A percentile compares a stretch with the other conserved stretches of the same genome.
These are phyloP conservation scores for Sebastes nivosus DNA, from an alignment of 2,797 vertebrate genomes.

Conservation along the genomic window DNA sequence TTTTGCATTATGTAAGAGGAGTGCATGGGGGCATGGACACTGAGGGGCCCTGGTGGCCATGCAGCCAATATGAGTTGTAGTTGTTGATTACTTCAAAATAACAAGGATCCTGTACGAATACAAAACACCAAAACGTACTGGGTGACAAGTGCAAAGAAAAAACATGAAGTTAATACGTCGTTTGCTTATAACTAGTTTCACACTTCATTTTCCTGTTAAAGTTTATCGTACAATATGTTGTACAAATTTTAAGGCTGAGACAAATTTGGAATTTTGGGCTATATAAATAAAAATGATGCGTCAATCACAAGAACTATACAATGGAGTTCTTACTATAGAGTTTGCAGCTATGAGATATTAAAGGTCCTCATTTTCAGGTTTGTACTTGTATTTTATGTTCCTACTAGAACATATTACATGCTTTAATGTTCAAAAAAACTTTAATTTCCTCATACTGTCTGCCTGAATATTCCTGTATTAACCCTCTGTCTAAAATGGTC, in stretches of 20 bases:
- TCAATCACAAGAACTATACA: background rate
- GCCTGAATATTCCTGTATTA: no score
- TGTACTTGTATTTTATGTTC: no score
- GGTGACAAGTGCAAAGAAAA: background rate
- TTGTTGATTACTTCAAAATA: background rate
- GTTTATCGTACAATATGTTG: background rate
- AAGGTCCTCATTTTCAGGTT: background rate
- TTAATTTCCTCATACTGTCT: no score
- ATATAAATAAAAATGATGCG: background rate
- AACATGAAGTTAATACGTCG: background rate
- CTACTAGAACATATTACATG: no score
- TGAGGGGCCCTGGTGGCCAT: background rate
- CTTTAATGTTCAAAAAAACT: no score
- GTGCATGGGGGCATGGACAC: slow-evolving; percentile 4
- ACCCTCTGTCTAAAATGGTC: no score
- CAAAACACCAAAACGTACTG: background rate
- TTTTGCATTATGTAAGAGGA: slow-evolving; percentile 63
- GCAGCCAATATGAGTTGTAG: background rate
- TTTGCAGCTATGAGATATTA: background rate
- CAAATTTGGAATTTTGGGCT: background rate
- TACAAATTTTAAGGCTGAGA: background rate
- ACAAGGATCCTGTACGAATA: background rate
- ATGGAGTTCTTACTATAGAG: background rate
- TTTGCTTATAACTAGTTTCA: background rate
- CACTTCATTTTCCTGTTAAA: background rate